phyloP scores from a whole-genome alignment of 2,113 vertebrate species.

The Erythrolamprus reginae region DNA sequence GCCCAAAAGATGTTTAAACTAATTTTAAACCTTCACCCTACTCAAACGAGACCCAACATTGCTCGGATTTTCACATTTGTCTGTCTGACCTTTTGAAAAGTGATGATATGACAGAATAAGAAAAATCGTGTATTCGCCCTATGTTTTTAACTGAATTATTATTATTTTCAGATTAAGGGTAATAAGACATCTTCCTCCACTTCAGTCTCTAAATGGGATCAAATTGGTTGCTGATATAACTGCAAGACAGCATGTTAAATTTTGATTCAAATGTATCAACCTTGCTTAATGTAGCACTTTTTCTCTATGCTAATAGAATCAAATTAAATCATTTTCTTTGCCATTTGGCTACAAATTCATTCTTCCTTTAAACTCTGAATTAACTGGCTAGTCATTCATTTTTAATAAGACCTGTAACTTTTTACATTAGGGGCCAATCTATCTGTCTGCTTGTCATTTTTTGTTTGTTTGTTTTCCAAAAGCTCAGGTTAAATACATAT shows the following conservation, averaged over 20 bases:
- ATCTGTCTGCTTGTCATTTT: not conserved
- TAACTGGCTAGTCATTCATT: not conserved
- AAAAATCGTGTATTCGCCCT: too few species aligned
- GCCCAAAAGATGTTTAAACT: not conserved
- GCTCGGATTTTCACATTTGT: not conserved
- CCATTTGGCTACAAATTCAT: constrained; percentile 10
- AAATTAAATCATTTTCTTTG: constrained; percentile 8
- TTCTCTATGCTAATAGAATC: not conserved
- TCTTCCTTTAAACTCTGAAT: not conserved
- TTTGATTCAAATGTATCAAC: too few species aligned
- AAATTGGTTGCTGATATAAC: too few species aligned
- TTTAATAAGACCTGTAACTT: constrained; percentile 19
- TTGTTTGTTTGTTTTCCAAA: not conserved
- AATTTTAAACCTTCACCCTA: not conserved
- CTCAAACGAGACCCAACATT: not conserved
- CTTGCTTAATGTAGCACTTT: not conserved
- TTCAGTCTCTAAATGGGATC: too few species aligned
- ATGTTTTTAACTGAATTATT: too few species aligned
- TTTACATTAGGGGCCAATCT: not conserved
- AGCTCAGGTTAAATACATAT: not conserved
- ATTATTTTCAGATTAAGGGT: too few species aligned
- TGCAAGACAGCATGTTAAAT: too few species aligned
- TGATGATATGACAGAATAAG: too few species aligned
- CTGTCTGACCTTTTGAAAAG: not conserved
- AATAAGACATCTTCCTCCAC: too few species aligned